These are phyloP conservation scores for Margaritifera margaritifera DNA, from an alignment of 2,888 invertebrate genomes.

Conservation along the genomic window DNA sequence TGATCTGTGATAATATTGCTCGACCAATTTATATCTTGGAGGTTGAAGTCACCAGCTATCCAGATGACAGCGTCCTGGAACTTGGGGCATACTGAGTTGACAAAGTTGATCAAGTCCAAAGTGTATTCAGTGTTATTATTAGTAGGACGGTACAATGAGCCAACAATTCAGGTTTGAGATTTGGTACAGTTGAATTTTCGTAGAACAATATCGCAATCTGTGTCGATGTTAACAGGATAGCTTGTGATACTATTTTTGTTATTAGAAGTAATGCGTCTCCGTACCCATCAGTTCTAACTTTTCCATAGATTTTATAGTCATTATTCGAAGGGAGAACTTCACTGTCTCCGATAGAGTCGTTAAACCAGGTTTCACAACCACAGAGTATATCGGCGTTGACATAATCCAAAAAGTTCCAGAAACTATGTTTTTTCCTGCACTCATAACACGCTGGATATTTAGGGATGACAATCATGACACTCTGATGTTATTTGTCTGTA, in stretches of 20 bases:
- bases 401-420: conserved; percentile 16
- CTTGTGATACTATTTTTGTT: conserved; percentile 4
- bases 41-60: conserved; percentile 23
- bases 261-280: conserved; percentile 11
- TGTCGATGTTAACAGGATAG: conserved; percentile 7
- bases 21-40: conserved; percentile 17
- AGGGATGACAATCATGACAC: too few relatives aligned
- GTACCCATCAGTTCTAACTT: conserved; percentile 19
- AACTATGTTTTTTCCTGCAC: conserved; percentile 9
- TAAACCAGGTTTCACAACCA: conserved; percentile 23
- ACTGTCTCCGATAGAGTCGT: conserved; percentile 4
- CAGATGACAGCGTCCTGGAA: conserved; percentile 12
- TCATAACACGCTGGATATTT: too few relatives aligned
- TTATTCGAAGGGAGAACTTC: conserved; percentile 14
- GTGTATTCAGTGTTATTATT: conserved; percentile 8
- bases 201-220: conserved; percentile 12
- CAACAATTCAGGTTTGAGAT: conserved; percentile 12
- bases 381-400: conserved; percentile 12
- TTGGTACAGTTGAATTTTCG: conserved; percentile 12
- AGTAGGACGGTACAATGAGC: conserved; percentile 19
- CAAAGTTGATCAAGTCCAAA: background rate
- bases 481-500: background rate
- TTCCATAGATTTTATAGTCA: conserved; percentile 9
- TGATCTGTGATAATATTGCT: conserved; percentile 12
- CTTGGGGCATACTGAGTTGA: background rate